phyloP scores from a whole-genome alignment of 2,113 vertebrate genomes.

The Pardalotus punctatus region DNA sequence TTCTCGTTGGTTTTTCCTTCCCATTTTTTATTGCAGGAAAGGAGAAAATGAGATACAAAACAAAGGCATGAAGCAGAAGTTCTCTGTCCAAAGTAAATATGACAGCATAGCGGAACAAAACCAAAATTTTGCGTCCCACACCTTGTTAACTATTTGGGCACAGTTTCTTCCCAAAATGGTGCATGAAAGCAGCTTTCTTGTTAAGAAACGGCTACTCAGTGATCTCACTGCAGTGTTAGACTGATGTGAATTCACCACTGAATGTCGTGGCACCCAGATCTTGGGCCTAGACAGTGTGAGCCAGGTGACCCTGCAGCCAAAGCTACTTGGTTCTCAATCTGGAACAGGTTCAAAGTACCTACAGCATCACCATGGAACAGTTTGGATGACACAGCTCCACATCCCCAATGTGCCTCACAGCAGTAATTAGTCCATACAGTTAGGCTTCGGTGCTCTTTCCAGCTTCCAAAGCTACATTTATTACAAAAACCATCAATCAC shows the following conservation, averaged over 20 bases:
- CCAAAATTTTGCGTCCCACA: not conserved
- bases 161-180: not conserved
- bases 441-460: not conserved
- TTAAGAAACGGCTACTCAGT: not conserved
- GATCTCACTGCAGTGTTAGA: not conserved
- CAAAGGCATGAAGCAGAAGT: not conserved
- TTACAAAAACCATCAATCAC: not conserved
- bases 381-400: not conserved
- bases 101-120: not conserved
- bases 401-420: not conserved
- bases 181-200: not conserved
- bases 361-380: not conserved
- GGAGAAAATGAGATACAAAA: not conserved
- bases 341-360: not conserved
- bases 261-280: not conserved
- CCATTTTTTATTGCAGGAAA: not conserved
- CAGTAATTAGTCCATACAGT: not conserved
- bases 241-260: fast-evolving
- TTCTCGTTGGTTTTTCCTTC: not conserved
- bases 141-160: not conserved
- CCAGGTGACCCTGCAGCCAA: not conserved
- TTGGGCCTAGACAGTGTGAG: not conserved
- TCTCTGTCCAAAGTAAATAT: not conserved
- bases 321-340: not conserved
- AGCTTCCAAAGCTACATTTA: not conserved